A percentile compares a stretch with the other conserved stretches of the same genome.
Evolutionary conservation across 2,113 vertebrate genomes (phyloP).

Genomic region (Guaruba guarouba): DNA sequence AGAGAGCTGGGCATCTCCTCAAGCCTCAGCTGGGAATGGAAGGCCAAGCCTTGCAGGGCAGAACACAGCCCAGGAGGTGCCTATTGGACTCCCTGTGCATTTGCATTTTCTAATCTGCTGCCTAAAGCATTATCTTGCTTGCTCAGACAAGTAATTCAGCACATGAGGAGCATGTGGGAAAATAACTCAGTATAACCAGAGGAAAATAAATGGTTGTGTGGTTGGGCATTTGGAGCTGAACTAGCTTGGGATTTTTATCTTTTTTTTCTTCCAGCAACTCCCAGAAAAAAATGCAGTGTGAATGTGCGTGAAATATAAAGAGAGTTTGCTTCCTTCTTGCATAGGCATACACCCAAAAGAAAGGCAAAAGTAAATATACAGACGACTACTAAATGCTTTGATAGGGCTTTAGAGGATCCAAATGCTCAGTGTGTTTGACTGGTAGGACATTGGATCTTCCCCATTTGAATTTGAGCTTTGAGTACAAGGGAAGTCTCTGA

Average conservation of each 20-base stretch:
- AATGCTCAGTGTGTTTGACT: constrained; percentile 7
- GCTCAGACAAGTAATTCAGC: constrained; percentile 68
- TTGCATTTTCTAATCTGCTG: constrained; percentile 70
- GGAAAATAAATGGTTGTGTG: constrained; percentile 14
- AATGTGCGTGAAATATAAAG: constrained; percentile 16
- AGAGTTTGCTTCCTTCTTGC: constrained; percentile 16
- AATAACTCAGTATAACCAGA: constrained; percentile 15
- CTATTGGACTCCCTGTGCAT: constrained; percentile 33
- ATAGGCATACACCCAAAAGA: not conserved
- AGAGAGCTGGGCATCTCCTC: not conserved
- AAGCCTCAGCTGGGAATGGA: not conserved
- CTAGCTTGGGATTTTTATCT: not conserved
- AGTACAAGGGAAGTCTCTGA: not conserved
- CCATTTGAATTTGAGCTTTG: not conserved
- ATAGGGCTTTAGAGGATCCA: constrained; percentile 14
- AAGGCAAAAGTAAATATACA: constrained; percentile 19
- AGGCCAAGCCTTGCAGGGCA: not conserved
- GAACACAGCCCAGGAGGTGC: not conserved
- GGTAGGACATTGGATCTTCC: not conserved
- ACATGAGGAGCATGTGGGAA: constrained; percentile 67
- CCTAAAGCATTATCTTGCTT: constrained; percentile 62
- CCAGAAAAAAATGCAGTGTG: constrained; percentile 15
- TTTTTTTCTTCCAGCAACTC: constrained; percentile 29
- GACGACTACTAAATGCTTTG: not conserved
- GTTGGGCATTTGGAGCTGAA: constrained; percentile 46